phyloP scores from a whole-genome alignment of 2,797 vertebrate species.

The Sarcophilus harrisii region DNA sequence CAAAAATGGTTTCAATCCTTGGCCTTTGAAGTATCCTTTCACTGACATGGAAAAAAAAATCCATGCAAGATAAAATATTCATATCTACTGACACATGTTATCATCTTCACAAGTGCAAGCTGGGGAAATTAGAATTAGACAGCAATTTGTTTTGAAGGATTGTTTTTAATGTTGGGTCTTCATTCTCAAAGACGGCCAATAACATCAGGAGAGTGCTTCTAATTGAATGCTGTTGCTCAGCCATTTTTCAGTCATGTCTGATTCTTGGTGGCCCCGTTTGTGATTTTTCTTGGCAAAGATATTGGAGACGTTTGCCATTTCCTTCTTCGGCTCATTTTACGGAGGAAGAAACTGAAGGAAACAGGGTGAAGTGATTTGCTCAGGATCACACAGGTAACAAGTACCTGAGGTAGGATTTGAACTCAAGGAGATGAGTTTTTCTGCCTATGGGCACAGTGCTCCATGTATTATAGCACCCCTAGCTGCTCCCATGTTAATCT shows the following conservation, averaged over 20 bases:
- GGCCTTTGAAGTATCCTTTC: not conserved
- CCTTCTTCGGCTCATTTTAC: not conserved
- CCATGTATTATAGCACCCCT: not conserved
- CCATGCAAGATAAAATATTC: not conserved
- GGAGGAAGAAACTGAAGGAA: not conserved
- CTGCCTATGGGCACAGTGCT: not conserved
- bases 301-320: not conserved
- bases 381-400: not conserved
- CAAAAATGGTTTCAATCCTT: not conserved
- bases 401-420: not conserved
- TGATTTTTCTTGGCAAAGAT: not conserved
- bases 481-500: not conserved
- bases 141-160: not conserved
- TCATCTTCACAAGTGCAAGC: not conserved
- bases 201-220: not conserved
- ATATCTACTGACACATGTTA: not conserved
- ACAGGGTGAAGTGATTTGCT: not conserved
- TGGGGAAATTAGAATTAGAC: not conserved
- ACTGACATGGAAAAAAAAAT: not conserved
- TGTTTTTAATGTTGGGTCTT: not conserved
- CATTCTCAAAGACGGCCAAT: not conserved
- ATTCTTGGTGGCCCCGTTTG: not conserved
- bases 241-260: not conserved
- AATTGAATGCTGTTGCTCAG: not conserved
- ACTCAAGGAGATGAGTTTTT: not conserved